Conservation (phyloP, 2,888 invertebrate genomes). For the Dryobotodes eremita region DNA sequence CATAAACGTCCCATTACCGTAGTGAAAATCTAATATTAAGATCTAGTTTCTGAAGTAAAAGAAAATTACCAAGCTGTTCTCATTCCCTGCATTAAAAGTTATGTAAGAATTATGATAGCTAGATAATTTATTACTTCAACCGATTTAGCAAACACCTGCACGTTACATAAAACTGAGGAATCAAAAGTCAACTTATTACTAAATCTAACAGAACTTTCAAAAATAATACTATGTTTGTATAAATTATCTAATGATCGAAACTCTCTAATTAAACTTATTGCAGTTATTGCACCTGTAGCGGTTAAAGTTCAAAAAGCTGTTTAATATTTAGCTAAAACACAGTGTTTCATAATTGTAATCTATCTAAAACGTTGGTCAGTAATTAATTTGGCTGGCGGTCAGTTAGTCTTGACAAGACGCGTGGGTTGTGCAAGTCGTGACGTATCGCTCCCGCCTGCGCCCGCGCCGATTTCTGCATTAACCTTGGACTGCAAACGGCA, state of each 20-base stretch:
- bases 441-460: constrained; percentile 76
- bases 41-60: constrained; percentile 74
- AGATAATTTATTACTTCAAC: constrained; percentile 26
- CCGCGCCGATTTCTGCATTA: constrained; percentile 75
- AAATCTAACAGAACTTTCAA: constrained; percentile 19
- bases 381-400: constrained; percentile 78
- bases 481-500: constrained; percentile 78
- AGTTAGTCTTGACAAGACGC: constrained; percentile 73
- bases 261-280: constrained; percentile 31
- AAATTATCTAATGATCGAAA: background rate
- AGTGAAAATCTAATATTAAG: constrained; percentile 79
- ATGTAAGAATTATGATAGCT: constrained; percentile 46
- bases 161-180: constrained; percentile 23
- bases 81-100: constrained; percentile 47
- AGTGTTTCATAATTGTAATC: constrained; percentile 69
- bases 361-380: constrained; percentile 70
- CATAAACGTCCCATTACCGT: constrained; percentile 85
- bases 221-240: constrained; percentile 9
- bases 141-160: constrained; percentile 35
- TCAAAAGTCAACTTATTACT: constrained; percentile 25
- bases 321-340: constrained; percentile 61
- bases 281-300: constrained; percentile 40
- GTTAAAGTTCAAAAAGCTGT: constrained; percentile 68
- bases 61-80: constrained; percentile 66
- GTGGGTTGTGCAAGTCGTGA: constrained; percentile 79